Evolutionary conservation across 2,888 invertebrate species (phyloP), one percentile per base, ranked within the genome.

Genomic region (Ellobium chinense): DNA sequence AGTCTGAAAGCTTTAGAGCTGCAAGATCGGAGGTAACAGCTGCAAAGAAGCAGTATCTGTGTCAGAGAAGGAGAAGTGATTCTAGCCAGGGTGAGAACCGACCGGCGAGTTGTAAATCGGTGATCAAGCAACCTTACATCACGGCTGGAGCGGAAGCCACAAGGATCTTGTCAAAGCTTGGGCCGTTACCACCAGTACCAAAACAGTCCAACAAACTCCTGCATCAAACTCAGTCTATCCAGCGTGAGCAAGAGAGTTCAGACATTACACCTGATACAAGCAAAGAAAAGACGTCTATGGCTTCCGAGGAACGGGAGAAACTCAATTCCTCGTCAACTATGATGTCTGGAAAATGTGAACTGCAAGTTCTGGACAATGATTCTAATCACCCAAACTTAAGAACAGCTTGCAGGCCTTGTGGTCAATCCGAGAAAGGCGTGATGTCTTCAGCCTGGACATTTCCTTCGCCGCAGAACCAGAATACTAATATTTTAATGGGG

Each of bases 1-100:
- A 76, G n/a, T 76, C 76, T 4, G 76, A 76, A 29, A 76, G 76
- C 56, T 76, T 76, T 29, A 54, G 39, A 27, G 39, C n/a, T 12
- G 37, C 68, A 0, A 4, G 21, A 27, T 68, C 75, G 1, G 65
- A 63, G n/a, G 27, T 63, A 21, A 27, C 37, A 18, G 46, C 63
- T 5, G 54, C 34, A 21, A 62, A 65, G 18, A 54, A 75, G 14
- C 4, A 39, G 12, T 24, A 29, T 12, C 24, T 37, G 7, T 31
- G 29, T 36, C 54, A 21, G n/a, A 36, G 75, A 65, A 37, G 75
- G 34, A 39, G 56, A 24, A 76, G 76, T 37, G 76, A 76, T 27
- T 76, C 76, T 27, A 46, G 54, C 9, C 34, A 75, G 24, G 0
- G 31, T 46, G 65, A 54, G 4, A 29, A 7, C 1, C 63, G 56